phyloP scores from a whole-genome alignment of 2,888 invertebrate genomes.

The Tipula unca region DNA sequence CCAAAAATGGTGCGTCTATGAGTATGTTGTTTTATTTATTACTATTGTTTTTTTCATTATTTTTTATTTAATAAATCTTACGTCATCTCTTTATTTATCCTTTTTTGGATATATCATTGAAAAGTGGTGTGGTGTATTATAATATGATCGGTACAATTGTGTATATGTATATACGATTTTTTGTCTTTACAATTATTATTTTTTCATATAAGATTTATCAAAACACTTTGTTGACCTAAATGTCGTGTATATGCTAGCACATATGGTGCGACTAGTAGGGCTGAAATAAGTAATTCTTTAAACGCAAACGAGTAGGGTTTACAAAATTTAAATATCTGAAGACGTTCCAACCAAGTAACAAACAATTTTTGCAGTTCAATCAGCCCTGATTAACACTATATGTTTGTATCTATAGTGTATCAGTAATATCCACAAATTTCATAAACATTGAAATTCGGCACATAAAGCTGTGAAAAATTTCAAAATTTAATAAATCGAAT shows the following conservation, averaged over 20 bases:
- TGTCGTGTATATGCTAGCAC: neutral
- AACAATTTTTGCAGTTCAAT: no score
- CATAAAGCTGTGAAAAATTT: no score
- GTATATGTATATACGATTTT: neutral
- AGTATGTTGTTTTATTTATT: neutral
- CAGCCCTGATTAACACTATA: no score
- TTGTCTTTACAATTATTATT: neutral
- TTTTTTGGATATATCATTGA: constrained; percentile 15
- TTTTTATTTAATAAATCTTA: neutral
- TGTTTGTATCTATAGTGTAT: no score
- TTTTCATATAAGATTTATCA: neutral
- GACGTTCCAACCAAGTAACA: no score
- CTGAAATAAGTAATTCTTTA: no score
- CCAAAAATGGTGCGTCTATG: constrained; percentile 17
- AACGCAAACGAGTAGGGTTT: no score
- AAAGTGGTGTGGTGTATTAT: neutral
- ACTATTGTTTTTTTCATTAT: neutral
- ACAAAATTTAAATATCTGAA: no score
- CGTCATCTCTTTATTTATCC: neutral
- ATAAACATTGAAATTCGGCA: no score
- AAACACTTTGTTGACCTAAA: neutral
- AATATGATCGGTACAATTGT: neutral
- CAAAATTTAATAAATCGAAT: no score
- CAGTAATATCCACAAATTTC: no score
- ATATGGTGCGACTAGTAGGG: no score